Base-by-base conservation (phyloP, 2,888 invertebrate species). In the Drepana falcataria region DNA sequence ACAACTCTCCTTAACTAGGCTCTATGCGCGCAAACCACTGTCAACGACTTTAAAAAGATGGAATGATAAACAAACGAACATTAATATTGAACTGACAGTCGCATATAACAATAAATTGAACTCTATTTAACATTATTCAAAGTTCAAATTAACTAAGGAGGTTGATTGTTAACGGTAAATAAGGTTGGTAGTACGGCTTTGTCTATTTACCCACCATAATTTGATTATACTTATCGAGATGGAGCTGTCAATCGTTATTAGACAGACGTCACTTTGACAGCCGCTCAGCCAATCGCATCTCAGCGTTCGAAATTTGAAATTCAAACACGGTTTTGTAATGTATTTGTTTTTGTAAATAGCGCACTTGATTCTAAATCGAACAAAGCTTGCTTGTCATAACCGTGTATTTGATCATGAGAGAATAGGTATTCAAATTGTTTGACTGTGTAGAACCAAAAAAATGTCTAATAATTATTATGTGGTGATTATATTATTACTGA, bases 171-270 rank as follows among this genome's bases (percentile, higher is more conserved):
- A 7, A 40, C 40, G 6, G 44, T 9, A 3, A 44, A 44, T 21
- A 34, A 40, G 2, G 51, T 49, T 49, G 49, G 49, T 51, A 51
- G n/a, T 51, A 40, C 48, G 4, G 35, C 35, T 33, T 51, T 52
- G 33, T 47, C 48, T 55, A 49, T 37, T 47, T 9, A 21, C 41
- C 35, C 35, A 49, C 60, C 62, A 75, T 83, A 83, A 83, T 83
- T 83, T 77, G 87, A 89, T 89, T 89, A 89, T 68, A 71, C 66
- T 79, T 89, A 91, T 90, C 90, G 81, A 73, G 85, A 89, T 88
- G 81, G 66, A 84, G 75, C 83, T 80, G 87, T 88, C 87, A 82
- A 85, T 86, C 81, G 82, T 64, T 63, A 79, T 85, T 83, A 83
- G 65, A 65, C 58, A 64, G 77, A 78, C 74, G 81, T 83, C 80